A percentile compares a stretch with the other conserved stretches of the same genome.
Evolutionary conservation across 2,113 vertebrate genomes (phyloP).

Genomic region (Stegastes partitus): DNA sequence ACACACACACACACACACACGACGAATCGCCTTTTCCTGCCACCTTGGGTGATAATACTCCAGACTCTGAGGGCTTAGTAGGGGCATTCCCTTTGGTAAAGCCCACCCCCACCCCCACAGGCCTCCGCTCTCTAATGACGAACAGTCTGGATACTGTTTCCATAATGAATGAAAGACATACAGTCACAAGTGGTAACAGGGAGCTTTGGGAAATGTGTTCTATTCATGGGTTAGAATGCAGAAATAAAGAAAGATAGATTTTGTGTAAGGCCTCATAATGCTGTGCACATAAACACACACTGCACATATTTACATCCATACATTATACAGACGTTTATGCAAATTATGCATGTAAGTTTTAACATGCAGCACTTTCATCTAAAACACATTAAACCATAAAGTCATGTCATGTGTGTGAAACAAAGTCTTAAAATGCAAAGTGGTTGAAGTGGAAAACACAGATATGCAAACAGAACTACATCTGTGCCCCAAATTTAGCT

Average conservation of each 20-base stretch:
- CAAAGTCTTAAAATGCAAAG: not conserved
- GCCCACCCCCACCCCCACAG: not conserved
- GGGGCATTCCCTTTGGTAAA: constrained; percentile 56
- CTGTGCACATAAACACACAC: not conserved
- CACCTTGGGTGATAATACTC: constrained; percentile 52
- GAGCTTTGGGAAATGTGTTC: not conserved
- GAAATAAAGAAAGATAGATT: not conserved
- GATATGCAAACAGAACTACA: constrained; percentile 32
- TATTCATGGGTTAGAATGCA: not conserved
- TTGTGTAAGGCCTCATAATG: constrained; percentile 9
- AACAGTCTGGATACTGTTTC: constrained; percentile 37
- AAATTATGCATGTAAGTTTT: not conserved
- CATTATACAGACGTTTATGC: not conserved
- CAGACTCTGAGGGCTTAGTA: constrained; percentile 47
- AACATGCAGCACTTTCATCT: not conserved
- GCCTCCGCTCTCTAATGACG: constrained; percentile 2
- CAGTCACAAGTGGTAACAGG: constrained; percentile 33
- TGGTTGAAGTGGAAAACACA: constrained; percentile 20
- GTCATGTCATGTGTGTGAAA: not conserved
- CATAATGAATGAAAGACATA: constrained; percentile 49
- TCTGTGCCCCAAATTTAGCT: constrained; percentile 32
- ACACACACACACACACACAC: constrained; percentile 1
- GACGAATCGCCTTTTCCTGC: constrained; percentile 31
- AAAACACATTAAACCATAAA: constrained; percentile 3
- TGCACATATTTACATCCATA: not conserved